Evolutionary conservation across 2,113 vertebrate species (phyloP).

Genomic region (Limanda limanda): DNA sequence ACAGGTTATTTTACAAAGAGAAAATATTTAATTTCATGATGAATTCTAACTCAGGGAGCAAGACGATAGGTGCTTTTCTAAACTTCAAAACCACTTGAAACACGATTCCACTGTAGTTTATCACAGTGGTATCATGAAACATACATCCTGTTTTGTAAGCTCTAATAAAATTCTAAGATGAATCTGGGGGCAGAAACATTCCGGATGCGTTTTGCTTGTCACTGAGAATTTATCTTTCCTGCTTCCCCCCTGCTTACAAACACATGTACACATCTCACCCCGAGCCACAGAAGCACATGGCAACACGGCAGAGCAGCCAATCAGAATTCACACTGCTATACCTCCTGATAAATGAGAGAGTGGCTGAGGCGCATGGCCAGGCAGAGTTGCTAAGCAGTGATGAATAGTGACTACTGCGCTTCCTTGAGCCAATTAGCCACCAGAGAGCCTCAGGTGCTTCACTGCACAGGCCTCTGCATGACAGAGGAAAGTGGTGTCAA

Average conservation of each 20-base stretch:
- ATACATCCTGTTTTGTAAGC: background rate
- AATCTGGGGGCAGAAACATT: background rate
- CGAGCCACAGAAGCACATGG: constrained; percentile 61
- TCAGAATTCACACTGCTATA: constrained; percentile 49
- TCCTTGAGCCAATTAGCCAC: constrained; percentile 67
- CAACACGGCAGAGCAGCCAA: constrained; percentile 65
- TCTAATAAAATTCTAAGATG: background rate
- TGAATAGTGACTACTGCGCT: constrained; percentile 55
- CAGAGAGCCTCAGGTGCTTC: constrained; percentile 56
- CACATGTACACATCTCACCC: constrained; percentile 16
- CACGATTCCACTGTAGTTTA: background rate
- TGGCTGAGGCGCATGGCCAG: constrained; percentile 46
- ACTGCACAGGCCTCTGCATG: constrained; percentile 27
- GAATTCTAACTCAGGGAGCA: too few species aligned
- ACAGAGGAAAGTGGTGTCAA: constrained; percentile 41
- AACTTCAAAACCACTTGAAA: background rate
- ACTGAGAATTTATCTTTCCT: constrained; percentile 13
- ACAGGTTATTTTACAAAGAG: too few species aligned
- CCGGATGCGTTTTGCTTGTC: constrained; percentile 14
- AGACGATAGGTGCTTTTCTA: too few species aligned
- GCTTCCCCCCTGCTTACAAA: constrained; percentile 4
- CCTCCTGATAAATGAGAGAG: constrained; percentile 60
- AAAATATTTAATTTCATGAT: too few species aligned
- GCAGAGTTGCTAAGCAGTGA: constrained; percentile 64
- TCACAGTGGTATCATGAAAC: background rate